Evolutionary conservation across 2,888 invertebrate species (phyloP), one percentile per base, ranked within the genome.

Genomic region (Bellardia bayeri): DNA sequence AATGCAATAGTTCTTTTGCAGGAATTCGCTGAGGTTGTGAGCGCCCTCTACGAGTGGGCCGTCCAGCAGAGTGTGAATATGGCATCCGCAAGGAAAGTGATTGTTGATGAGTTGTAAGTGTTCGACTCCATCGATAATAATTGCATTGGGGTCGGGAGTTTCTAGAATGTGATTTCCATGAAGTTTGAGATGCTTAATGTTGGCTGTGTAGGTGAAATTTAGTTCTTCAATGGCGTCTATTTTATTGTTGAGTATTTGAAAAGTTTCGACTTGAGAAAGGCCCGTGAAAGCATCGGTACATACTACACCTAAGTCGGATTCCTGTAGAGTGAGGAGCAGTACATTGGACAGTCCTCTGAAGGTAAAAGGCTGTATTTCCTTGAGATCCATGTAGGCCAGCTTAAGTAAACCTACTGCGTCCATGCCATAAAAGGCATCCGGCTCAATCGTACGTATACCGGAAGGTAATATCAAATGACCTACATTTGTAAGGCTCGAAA

Each of bases 11-110:
- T 98, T 98, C 90, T 96, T 96, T 82, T 95, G 95, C 86, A 96
- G 94, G 91, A 97, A 97, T 85, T 96, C 96, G 84, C 94, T 93
- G 72, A 94, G 94, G 64, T 95, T 94, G 89, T 95, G 93, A 87
- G 95, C 95, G 40, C 95, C 95, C 91, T 96, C 95, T 33, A 96
- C 96, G 88, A 97, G 94, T 54, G 97, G 96, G 88, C 97, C 97
- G 81, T 96, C 96, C 78, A 97, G 94, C 49, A 98, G 95, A 82
- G 96, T 96, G 91, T 97, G 96, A 71, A 96, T 95, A 90, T 97
- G 97, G 91, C 98, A 98, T 93, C 97, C 97, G 93, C 98, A 98
- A 2, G 97, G 97, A 92, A 98, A 96, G 91, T 97, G 97, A 93
- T 98, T 98, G 71, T 96, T 95, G 82, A 95, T 94, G 90, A 97